Evolutionary conservation across 2,113 vertebrate species (phyloP).

Genomic region (Pagrus major): DNA sequence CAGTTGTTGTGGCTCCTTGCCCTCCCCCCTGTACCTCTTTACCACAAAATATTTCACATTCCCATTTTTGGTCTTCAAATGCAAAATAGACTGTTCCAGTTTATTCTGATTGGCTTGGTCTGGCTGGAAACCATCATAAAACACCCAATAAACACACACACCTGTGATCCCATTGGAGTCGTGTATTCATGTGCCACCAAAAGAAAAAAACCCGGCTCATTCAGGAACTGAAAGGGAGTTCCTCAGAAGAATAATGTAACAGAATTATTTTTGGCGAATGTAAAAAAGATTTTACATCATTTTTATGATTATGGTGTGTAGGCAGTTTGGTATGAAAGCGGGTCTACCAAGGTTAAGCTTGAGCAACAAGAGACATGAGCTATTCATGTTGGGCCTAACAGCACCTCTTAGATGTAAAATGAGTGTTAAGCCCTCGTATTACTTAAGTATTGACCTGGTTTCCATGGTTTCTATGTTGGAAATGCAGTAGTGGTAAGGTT

Average conservation of each 20-base stretch:
- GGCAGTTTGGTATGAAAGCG: slow-evolving; percentile 4
- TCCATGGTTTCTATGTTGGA: slow-evolving; percentile 24
- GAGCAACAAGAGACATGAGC: slow-evolving; percentile 14
- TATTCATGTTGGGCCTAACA: background rate
- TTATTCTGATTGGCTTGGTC: slow-evolving; percentile 12
- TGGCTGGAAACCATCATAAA: slow-evolving; percentile 6
- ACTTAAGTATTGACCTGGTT: slow-evolving; percentile 34
- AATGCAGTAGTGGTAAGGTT: slow-evolving; percentile 8
- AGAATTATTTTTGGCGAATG: slow-evolving; percentile 2
- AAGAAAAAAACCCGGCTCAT: background rate
- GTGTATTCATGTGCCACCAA: background rate
- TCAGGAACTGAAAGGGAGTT: background rate
- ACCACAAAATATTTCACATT: slow-evolving; percentile 46
- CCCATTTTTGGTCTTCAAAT: slow-evolving; percentile 13
- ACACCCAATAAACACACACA: slow-evolving; percentile 37
- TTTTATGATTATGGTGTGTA: slow-evolving; percentile 8
- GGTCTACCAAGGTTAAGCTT: slow-evolving; percentile 7
- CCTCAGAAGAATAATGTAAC: slow-evolving; percentile 8
- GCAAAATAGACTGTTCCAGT: slow-evolving; percentile 2
- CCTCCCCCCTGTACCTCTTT: slow-evolving; percentile 22
- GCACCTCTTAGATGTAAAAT: slow-evolving; percentile 17
- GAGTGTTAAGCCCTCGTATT: slow-evolving; percentile 20
- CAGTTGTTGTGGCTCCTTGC: slow-evolving; percentile 68
- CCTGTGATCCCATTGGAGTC: slow-evolving; percentile 16
- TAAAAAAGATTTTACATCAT: background rate